A percentile compares a stretch with the other conserved stretches of the same genome.
Evolutionary conservation across 1,140 invertebrate genomes (phyloP).

Genomic region (Drosophila seguyi): DNA sequence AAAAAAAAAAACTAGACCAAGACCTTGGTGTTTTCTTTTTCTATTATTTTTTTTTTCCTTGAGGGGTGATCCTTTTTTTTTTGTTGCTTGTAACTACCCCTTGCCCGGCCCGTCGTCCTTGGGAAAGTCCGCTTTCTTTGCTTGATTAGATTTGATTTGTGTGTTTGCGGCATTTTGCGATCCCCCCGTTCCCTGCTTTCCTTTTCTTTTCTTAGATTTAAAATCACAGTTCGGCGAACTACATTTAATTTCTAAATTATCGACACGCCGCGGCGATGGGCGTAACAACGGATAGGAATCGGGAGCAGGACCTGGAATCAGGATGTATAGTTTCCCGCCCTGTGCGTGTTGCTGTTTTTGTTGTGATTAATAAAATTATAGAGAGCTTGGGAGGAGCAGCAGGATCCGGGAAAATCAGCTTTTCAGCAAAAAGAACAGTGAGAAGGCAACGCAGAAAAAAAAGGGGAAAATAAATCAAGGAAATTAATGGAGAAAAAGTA

Average conservation of each 20-base stretch:
- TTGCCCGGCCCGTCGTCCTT: slow-evolving; percentile 43
- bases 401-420: neutral
- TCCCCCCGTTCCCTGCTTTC: neutral
- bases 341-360: slow-evolving; percentile 69
- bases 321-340: slow-evolving; percentile 1
- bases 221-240: slow-evolving; percentile 35
- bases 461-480: neutral
- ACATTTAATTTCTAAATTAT: slow-evolving; percentile 82
- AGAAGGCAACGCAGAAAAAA: neutral
- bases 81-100: slow-evolving; percentile 34
- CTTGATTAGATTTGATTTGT: slow-evolving; percentile 82
- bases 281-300: slow-evolving; percentile 39
- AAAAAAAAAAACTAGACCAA: slow-evolving; percentile 68
- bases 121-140: slow-evolving; percentile 73
- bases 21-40: slow-evolving; percentile 52
- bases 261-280: slow-evolving; percentile 66
- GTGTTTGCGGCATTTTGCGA: slow-evolving; percentile 74
- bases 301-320: neutral
- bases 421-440: slow-evolving; percentile 25
- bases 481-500: neutral
- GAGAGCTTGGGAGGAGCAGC: slow-evolving; percentile 46
- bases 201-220: slow-evolving; percentile 4
- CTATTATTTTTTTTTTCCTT: neutral
- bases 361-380: slow-evolving; percentile 77
- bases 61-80: slow-evolving; percentile 57